These are phyloP conservation scores for Drosophila paramelanica DNA, from an alignment of 2,888 invertebrate species.

Conservation along the genomic window DNA sequence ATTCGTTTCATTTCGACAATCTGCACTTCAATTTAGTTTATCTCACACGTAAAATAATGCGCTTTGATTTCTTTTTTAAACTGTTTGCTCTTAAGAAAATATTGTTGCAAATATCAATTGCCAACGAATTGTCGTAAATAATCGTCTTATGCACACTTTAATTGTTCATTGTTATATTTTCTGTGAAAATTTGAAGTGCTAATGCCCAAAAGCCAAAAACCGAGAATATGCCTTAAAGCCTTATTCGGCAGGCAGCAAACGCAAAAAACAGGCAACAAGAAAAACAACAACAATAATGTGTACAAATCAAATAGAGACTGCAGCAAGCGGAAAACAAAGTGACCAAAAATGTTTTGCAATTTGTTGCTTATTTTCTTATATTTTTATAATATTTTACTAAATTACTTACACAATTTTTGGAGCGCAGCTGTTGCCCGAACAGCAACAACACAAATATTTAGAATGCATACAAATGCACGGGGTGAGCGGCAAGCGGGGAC, in stretches of 20 bases:
- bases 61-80: not conserved
- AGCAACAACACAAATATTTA: conserved; percentile 53
- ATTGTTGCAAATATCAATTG: not conserved
- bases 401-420: conserved; percentile 69
- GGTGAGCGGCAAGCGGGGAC: not conserved
- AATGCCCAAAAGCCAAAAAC: conserved; percentile 42
- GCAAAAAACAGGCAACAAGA: conserved; percentile 12
- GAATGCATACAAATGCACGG: conserved; percentile 53
- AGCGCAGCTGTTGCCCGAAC: conserved; percentile 62
- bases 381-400: conserved; percentile 71
- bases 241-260: conserved; percentile 22
- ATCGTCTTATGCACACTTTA: not conserved
- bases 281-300: conserved; percentile 38
- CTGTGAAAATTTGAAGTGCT: conserved; percentile 30
- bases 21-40: too few relatives aligned
- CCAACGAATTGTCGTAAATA: not conserved
- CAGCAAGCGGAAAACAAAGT: conserved; percentile 46
- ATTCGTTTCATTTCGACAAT: too few relatives aligned
- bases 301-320: conserved; percentile 39
- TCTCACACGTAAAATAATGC: too few relatives aligned
- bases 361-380: conserved; percentile 60
- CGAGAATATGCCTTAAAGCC: conserved; percentile 29
- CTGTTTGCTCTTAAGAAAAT: not conserved
- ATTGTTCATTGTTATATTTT: conserved; percentile 2
- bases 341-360: conserved; percentile 65